Evolutionary conservation across 2,113 vertebrate genomes (phyloP), one percentile per base, ranked within the genome.

Genomic region (Chloroceryle aenea): DNA sequence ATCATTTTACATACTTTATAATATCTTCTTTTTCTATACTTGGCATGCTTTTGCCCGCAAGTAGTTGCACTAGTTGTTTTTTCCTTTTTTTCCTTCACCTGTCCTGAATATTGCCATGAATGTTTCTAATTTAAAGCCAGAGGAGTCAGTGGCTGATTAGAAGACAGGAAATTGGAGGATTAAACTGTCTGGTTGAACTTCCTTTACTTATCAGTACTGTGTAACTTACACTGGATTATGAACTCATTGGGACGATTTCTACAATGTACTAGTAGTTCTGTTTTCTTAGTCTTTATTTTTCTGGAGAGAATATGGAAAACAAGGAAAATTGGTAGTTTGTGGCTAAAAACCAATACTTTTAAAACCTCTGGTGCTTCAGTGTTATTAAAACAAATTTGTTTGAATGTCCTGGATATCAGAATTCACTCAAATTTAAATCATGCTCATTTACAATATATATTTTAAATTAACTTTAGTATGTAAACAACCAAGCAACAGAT

Each of bases 141-240:
- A 98, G 98, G 98, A 98, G 97, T 98, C 98, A 97, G 98, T 98
- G 99, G 98, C 98, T 99, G 99, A 99, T 99, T 99, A 99, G 98
- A 99, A 98, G 98, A 98, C 98, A 99, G 99, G 99, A 99, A 99
- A 99, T 99, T 99, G 98, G 98, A 98, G 98, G 99, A 99, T 99
- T 99, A 99, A 99, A 98, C 98, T 98, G 99, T 99, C 99, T 99
- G 99, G 98, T 99, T 98, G 98, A 99, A 99, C 99, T 99, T 99
- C 99, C 99, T 99, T 98, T 98, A 97, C 96, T 98, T 98, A 98
- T 98, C 98, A 98, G 97, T 97, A 92, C 97, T 96, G 88, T 81
- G 98, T 98, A 98, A 98, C 97, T 98, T 97, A 95, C 95, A 95
- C 96, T 95, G 97, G 97, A 98, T 98, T 97, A 98, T 95, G 97